These are phyloP conservation scores for Myopa tessellatipennis DNA, from an alignment of 2,888 invertebrate genomes.

Conservation along the genomic window DNA sequence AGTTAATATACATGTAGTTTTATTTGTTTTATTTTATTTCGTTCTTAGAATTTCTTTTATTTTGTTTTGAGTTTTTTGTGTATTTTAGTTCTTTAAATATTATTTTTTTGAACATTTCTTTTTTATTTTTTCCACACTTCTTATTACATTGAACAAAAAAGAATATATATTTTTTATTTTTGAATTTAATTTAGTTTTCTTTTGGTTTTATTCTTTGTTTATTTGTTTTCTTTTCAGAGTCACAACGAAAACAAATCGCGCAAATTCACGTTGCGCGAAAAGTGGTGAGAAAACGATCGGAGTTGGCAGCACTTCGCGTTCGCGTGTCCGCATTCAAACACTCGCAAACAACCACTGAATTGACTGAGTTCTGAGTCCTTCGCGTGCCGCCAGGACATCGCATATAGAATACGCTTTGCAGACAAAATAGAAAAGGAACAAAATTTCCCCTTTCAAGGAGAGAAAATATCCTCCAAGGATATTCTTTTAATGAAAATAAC, in stretches of 20 bases:
- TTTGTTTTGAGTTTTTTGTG: too few relatives aligned
- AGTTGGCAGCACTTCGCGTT: constrained; percentile 6
- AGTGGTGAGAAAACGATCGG: neutral
- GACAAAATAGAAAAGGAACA: constrained; percentile 5
- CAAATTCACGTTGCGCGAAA: neutral
- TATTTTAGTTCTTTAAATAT: too few relatives aligned
- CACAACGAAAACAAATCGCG: constrained; percentile 23
- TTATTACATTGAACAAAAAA: neutral
- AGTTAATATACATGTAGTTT: neutral
- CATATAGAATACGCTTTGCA: constrained; percentile 7
- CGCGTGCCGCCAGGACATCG: constrained; percentile 5
- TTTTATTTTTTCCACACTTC: too few relatives aligned
- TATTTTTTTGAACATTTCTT: neutral
- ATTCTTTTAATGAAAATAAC: constrained; percentile 13
- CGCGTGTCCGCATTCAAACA: constrained; percentile 25
- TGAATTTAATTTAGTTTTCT: neutral
- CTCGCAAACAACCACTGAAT: constrained; percentile 33
- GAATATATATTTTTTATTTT: neutral
- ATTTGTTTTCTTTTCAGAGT: neutral
- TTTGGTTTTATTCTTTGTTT: neutral
- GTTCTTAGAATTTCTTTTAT: too few relatives aligned
- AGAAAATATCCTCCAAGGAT: constrained; percentile 4
- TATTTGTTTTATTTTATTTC: too few relatives aligned
- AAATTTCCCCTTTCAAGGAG: constrained; percentile 31
- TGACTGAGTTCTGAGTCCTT: neutral